A percentile compares a stretch with the other conserved stretches of the same genome.
These are phyloP conservation scores for Polymixis flavicincta DNA, from an alignment of 2,888 invertebrate species.

Conservation along the genomic window DNA sequence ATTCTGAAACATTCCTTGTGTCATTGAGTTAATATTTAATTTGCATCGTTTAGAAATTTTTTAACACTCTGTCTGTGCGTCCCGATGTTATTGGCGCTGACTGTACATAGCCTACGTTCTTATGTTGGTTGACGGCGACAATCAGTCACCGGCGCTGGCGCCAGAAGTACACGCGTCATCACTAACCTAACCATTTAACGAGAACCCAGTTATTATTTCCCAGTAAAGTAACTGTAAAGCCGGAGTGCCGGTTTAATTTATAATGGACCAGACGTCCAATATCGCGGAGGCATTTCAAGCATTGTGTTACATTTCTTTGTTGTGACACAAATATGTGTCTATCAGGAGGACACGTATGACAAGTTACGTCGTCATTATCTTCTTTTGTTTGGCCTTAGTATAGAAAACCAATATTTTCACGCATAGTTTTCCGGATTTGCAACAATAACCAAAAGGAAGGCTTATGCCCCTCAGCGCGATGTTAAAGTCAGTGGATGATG, in stretches of 20 bases:
- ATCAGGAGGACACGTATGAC: slow-evolving; percentile 22
- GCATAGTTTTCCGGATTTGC: not conserved
- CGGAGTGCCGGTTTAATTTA: slow-evolving; percentile 47
- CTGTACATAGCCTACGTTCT: slow-evolving; percentile 12
- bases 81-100: no score
- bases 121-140: slow-evolving; percentile 42
- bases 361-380: slow-evolving; percentile 2
- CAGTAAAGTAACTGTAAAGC: slow-evolving; percentile 43
- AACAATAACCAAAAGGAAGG: not conserved
- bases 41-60: no score
- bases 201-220: slow-evolving; percentile 55
- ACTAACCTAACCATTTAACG: slow-evolving; percentile 53
- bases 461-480: not conserved
- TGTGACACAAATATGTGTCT: slow-evolving; percentile 24
- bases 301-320: slow-evolving; percentile 41
- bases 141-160: slow-evolving; percentile 60
- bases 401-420: not conserved
- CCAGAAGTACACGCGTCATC: slow-evolving; percentile 58
- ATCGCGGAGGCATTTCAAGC: slow-evolving; percentile 31
- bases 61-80: no score
- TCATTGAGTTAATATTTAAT: no score
- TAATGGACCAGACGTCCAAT: slow-evolving; percentile 48
- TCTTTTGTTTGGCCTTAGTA: slow-evolving; percentile 2
- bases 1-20: no score
- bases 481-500: not conserved